These are phyloP conservation scores for Empidonax traillii DNA, from an alignment of 2,113 vertebrate species.

Conservation along the genomic window DNA sequence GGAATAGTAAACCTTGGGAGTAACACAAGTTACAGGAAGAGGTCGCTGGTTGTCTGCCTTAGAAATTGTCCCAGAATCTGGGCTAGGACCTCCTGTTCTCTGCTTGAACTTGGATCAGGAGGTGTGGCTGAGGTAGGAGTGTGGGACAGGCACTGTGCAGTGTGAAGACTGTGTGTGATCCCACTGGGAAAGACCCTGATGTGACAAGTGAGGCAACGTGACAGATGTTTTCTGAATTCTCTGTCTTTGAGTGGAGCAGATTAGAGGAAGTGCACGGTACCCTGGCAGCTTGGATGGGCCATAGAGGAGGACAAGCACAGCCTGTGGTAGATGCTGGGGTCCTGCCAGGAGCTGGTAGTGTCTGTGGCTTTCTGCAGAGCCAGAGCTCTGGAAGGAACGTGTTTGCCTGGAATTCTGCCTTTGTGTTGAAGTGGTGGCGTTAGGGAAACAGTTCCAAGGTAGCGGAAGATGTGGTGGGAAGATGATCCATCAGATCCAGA, in stretches of 20 bases:
- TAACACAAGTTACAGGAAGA: neutral
- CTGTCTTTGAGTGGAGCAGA: neutral
- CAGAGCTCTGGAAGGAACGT: neutral
- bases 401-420: neutral
- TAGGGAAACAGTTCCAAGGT: neutral
- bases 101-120: neutral
- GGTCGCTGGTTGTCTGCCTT: accelerated
- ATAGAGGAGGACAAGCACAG: neutral
- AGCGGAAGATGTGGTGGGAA: neutral
- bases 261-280: neutral
- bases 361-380: neutral
- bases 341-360: neutral
- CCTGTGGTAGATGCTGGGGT: neutral
- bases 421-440: neutral
- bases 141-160: accelerated
- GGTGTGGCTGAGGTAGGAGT: neutral
- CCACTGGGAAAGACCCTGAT: neutral
- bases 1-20: neutral
- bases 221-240: neutral
- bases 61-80: neutral
- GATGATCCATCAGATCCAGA: neutral
- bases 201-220: neutral
- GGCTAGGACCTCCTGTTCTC: neutral
- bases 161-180: neutral
- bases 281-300: neutral